Conservation (phyloP, 92 coral and sea anemone species). For the Montipora capitata region DNA sequence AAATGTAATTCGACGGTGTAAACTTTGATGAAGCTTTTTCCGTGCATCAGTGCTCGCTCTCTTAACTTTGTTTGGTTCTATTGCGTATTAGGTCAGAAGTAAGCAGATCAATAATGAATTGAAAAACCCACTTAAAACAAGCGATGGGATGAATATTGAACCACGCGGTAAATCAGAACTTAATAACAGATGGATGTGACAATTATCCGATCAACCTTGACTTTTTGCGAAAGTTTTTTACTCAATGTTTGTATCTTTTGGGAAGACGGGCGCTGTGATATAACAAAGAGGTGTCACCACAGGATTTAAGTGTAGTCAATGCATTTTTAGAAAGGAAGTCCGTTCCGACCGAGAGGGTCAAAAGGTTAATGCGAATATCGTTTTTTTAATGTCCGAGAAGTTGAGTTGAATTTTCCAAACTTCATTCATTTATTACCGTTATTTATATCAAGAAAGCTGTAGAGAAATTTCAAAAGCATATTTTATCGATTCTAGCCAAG, state of each 20-base stretch:
- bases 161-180: neutral
- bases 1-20: neutral
- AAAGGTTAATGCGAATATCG: slow-evolving; percentile 6
- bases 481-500: too few relatives aligned
- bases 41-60: neutral
- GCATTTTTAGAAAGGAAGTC: slow-evolving; percentile 20
- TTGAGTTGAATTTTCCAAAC: too few relatives aligned
- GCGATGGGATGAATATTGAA: neutral
- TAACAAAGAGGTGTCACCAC: slow-evolving; percentile 17
- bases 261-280: slow-evolving; percentile 11
- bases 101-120: slow-evolving; percentile 14
- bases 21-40: too few relatives aligned
- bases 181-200: too few relatives aligned
- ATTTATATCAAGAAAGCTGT: too few relatives aligned
- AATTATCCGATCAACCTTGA: neutral
- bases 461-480: too few relatives aligned
- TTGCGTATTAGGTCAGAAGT: neutral
- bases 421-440: too few relatives aligned
- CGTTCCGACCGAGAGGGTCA: slow-evolving; percentile 18
- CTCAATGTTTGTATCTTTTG: slow-evolving; percentile 9
- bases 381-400: neutral
- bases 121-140: neutral
- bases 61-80: slow-evolving; percentile 27
- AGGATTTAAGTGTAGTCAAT: slow-evolving; percentile 1
- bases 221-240: neutral